Conservation (phyloP, 2,888 invertebrate species). For the Protonemura montana region DNA sequence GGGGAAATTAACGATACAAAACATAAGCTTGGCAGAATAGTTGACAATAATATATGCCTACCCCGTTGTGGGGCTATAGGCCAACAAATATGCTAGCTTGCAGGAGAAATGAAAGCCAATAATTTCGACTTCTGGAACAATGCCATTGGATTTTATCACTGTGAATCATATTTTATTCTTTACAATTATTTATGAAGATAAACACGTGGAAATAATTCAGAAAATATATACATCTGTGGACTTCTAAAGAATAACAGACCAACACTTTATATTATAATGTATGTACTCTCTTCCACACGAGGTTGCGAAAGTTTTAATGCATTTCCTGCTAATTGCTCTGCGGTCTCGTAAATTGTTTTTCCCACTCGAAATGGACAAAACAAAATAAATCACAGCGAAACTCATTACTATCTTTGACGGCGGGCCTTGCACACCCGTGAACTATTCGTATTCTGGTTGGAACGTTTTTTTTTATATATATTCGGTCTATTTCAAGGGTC, state of each 20-base stretch:
- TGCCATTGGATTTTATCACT: background rate
- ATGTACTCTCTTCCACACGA: background rate
- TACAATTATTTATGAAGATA: background rate
- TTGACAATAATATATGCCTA: background rate
- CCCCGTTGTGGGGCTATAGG: background rate
- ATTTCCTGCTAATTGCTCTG: constrained; percentile 16
- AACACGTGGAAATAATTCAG: background rate
- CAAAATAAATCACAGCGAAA: constrained; percentile 1
- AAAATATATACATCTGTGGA: background rate
- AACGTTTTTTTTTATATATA: constrained; percentile 12
- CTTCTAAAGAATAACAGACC: background rate
- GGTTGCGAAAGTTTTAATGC: background rate
- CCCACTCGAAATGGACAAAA: constrained; percentile 18
- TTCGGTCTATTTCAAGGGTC: background rate
- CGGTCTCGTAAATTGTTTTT: constrained; percentile 24
- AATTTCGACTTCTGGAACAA: background rate
- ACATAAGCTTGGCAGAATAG: background rate
- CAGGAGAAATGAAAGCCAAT: background rate
- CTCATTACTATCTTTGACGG: background rate
- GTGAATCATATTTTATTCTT: background rate
- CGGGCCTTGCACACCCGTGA: background rate
- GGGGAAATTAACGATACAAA: background rate
- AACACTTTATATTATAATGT: background rate
- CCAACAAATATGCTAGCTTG: background rate
- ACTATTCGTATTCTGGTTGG: background rate